Conservation (phyloP, 2,113 vertebrate genomes). For the Lagopus leucura region DNA sequence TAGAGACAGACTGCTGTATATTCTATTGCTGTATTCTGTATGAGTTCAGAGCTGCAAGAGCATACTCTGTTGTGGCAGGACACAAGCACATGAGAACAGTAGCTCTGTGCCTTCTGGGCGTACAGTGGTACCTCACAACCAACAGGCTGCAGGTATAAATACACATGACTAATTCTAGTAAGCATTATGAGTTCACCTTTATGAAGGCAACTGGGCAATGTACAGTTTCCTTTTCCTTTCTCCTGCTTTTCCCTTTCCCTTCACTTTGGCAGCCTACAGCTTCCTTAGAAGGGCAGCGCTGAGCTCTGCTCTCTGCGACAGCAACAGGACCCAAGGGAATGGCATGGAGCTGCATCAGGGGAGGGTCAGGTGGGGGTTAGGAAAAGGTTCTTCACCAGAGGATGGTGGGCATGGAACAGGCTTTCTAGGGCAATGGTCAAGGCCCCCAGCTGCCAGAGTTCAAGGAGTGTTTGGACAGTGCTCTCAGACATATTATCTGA, state of each 20-base stretch:
- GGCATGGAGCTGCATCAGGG: not conserved
- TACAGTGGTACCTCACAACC: not conserved
- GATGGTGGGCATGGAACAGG: not conserved
- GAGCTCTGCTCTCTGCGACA: not conserved
- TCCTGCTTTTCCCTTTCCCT: not conserved
- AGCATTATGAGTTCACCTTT: not conserved
- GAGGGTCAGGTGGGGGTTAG: not conserved
- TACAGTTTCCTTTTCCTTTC: not conserved
- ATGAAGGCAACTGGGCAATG: rapidly evolving
- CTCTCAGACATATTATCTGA: not conserved
- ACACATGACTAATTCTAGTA: not conserved
- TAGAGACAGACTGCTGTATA: not conserved
- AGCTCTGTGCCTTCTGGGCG: rapidly evolving
- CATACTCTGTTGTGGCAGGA: not conserved
- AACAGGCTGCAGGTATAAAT: not conserved
- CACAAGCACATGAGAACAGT: not conserved
- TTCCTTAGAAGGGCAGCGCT: not conserved
- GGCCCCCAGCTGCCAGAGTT: not conserved
- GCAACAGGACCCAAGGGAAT: not conserved
- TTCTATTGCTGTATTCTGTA: rapidly evolving
- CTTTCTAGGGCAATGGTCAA: not conserved
- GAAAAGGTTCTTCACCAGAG: not conserved
- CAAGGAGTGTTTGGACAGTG: not conserved
- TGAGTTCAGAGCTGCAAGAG: not conserved
- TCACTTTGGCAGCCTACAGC: not conserved